Evolutionary conservation across 2,797 vertebrate genomes (phyloP).

Genomic region (Anas capensis): DNA sequence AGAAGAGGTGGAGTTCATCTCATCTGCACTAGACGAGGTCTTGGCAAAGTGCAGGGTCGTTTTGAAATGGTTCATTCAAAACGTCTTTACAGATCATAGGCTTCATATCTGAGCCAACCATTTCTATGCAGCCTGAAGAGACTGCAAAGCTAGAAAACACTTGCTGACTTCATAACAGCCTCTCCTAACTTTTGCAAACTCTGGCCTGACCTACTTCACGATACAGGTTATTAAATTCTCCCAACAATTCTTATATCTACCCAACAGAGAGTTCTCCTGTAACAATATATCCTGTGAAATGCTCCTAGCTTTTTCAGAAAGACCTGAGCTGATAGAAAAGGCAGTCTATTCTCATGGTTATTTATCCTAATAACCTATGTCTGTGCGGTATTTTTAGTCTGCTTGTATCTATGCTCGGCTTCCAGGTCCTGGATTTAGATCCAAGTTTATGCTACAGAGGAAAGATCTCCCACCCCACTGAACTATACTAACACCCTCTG

Average conservation of each 20-base stretch:
- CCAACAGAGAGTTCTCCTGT: not conserved
- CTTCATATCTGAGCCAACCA: not conserved
- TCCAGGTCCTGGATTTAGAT: not conserved
- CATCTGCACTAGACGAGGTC: not conserved
- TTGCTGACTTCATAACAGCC: not conserved
- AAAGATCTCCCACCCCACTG: not conserved
- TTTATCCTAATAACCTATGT: not conserved
- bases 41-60: not conserved
- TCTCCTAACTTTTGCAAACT: not conserved
- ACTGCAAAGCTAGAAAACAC: not conserved
- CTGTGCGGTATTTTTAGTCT: not conserved
- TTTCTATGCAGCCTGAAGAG: not conserved
- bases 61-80: not conserved
- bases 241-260: not conserved
- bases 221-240: slow-evolving; percentile 2
- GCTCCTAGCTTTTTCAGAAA: not conserved
- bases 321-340: not conserved
- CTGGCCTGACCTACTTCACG: not conserved
- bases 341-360: not conserved
- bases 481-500: not conserved
- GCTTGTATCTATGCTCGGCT: not conserved
- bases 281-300: not conserved
- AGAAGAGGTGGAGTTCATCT: not conserved
- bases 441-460: not conserved
- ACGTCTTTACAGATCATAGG: not conserved